Base-by-base conservation (phyloP, 2,888 invertebrate species). In the Reticulitermes lucifugus region DNA sequence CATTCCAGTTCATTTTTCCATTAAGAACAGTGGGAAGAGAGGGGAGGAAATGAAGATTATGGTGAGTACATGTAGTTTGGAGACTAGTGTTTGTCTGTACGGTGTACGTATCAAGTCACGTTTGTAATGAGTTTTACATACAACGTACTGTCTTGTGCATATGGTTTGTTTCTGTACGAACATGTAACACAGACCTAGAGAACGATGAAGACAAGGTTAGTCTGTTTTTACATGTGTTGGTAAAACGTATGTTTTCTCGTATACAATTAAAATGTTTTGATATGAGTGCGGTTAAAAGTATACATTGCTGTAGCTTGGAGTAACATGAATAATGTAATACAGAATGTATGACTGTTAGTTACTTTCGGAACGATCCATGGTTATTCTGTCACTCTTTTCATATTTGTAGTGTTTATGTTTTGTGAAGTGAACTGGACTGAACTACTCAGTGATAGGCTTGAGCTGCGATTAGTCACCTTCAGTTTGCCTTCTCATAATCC, bases 1-100 rank as follows among this genome's bases (percentile, higher is more conserved):
- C 81, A 43, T 65, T 79, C 79, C 81, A 81, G 43, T 65, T 70
- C 43, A 43, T 70, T 70, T 81, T 81, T 43, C 65, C 81, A 81
- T 81, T 81, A 81, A 65, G 65, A 60, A 75, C 6, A 43, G 14
- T 75, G 71, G 29, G 14, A 21, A 41, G 12, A 41, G 35, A 80
- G 59, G 59, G 60, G 80, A n/a, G 41, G 3, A 6, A n/a, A 46
- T 29, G 21, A 59, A 60, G 35, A 51, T 79, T n/a, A 79, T 14
- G 51, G 51, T 55, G 41, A 46, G 79, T 51, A 12, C 55, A 79
- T 73, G 25, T 29, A 73, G 73, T 73, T 41, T 73, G 18, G 10
- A 25, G 41, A 18, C 73, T 21, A 73, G 73, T 73, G 41, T 41
- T 6, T 21, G 21, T 22, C 25, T 6, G 18, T 18, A 41, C 73